phyloP scores from a whole-genome alignment of 2,113 vertebrate genomes.

The Pogona vitticeps region DNA sequence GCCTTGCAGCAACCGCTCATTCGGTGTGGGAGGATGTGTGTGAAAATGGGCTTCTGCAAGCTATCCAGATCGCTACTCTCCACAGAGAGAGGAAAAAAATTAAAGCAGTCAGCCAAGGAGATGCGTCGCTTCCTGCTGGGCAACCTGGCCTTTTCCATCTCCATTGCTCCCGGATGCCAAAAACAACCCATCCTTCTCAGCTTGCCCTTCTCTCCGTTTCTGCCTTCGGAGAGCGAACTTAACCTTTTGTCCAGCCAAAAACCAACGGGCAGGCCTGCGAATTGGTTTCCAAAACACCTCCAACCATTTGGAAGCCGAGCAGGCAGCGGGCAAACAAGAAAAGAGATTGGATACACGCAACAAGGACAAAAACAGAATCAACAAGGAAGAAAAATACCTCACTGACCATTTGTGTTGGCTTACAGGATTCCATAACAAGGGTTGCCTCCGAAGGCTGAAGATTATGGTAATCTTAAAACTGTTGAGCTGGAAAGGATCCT shows the following conservation, averaged over 20 bases:
- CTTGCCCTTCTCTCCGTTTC: constrained; percentile 18
- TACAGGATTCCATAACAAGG: background rate
- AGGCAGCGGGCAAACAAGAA: background rate
- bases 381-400: background rate
- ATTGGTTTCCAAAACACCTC: constrained; percentile 28
- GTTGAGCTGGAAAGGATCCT: too few species aligned
- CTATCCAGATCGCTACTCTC: constrained; percentile 20
- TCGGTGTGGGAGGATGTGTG: background rate
- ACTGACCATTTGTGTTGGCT: background rate
- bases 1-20: constrained; percentile 10
- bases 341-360: background rate
- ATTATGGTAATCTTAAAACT: too few species aligned
- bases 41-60: background rate
- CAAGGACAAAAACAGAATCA: background rate
- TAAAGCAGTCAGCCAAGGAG: constrained; percentile 6
- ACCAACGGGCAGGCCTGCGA: background rate
- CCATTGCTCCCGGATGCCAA: constrained; percentile 28
- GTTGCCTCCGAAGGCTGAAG: background rate
- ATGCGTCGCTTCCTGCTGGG: constrained; percentile 37
- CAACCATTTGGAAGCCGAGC: constrained; percentile 20
- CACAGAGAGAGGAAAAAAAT: background rate
- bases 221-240: background rate
- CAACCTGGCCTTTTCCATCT: background rate
- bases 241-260: constrained; percentile 38
- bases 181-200: constrained; percentile 1